Conservation (phyloP, 2,888 invertebrate genomes). For the Drosophila paracracens region DNA sequence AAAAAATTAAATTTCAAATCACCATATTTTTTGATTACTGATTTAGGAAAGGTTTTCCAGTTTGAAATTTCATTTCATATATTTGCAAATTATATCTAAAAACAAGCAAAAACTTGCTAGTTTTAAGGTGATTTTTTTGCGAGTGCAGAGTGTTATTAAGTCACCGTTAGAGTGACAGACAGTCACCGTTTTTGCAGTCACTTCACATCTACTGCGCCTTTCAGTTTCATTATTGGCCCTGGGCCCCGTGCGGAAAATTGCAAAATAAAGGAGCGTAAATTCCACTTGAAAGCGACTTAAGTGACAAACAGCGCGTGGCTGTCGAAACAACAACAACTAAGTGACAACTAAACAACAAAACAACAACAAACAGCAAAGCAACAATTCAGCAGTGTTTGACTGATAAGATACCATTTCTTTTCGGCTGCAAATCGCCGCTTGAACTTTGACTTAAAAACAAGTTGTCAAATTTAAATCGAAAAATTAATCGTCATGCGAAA, state of each 20-base stretch:
- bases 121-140: neutral
- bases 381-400: neutral
- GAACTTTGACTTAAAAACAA: neutral
- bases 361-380: neutral
- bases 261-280: conserved; percentile 72
- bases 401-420: neutral
- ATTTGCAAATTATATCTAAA: rapidly evolving
- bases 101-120: neutral
- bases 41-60: neutral
- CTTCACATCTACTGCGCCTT: conserved; percentile 48
- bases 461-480: neutral
- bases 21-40: rapidly evolving
- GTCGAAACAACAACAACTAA: conserved; percentile 13
- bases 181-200: conserved; percentile 51
- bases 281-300: conserved; percentile 68
- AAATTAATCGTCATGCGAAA: neutral
- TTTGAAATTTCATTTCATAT: neutral
- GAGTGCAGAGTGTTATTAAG: conserved; percentile 1
- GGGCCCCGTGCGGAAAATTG: conserved; percentile 54
- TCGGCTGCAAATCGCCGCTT: neutral
- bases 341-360: neutral
- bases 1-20: no score
- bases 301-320: conserved; percentile 61
- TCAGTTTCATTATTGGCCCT: conserved; percentile 49
- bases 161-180: conserved; percentile 39